Conservation (phyloP, 2,888 invertebrate species). For the Meandrusa payeni region DNA sequence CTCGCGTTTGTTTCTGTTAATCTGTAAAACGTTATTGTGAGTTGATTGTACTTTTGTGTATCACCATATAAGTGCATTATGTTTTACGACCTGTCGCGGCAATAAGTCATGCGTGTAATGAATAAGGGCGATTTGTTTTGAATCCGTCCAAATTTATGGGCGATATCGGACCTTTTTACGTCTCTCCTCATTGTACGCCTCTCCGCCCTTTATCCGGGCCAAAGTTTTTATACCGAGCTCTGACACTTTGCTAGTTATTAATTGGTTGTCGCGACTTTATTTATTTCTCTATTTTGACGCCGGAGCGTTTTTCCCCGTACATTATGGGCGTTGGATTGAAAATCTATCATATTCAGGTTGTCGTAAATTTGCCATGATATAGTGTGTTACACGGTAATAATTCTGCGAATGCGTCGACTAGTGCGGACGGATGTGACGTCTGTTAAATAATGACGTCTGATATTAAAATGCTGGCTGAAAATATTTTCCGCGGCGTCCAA, state of each 20-base stretch:
- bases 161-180: conserved; percentile 73
- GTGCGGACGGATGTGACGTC: conserved; percentile 76
- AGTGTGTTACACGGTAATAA: conserved; percentile 78
- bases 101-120: conserved; percentile 80
- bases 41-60: conserved; percentile 56
- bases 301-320: conserved; percentile 72
- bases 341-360: conserved; percentile 81
- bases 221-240: conserved; percentile 70
- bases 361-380: conserved; percentile 79
- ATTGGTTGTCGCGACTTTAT: conserved; percentile 79
- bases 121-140: conserved; percentile 82
- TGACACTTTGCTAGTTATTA: conserved; percentile 81
- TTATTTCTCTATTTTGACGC: conserved; percentile 80
- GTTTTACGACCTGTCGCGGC: conserved; percentile 59
- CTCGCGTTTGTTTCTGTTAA: conserved; percentile 52
- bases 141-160: conserved; percentile 77
- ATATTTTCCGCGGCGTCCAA: conserved; percentile 36
- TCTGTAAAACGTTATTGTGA: conserved; percentile 45
- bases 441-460: conserved; percentile 72
- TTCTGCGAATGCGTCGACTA: conserved; percentile 70
- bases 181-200: conserved; percentile 62
- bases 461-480: conserved; percentile 71
- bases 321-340: conserved; percentile 75
- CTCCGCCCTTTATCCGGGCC: conserved; percentile 54
- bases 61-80: conserved; percentile 69